Base-by-base conservation (phyloP, 2,888 invertebrate species). In the Metallyticus violacea region DNA sequence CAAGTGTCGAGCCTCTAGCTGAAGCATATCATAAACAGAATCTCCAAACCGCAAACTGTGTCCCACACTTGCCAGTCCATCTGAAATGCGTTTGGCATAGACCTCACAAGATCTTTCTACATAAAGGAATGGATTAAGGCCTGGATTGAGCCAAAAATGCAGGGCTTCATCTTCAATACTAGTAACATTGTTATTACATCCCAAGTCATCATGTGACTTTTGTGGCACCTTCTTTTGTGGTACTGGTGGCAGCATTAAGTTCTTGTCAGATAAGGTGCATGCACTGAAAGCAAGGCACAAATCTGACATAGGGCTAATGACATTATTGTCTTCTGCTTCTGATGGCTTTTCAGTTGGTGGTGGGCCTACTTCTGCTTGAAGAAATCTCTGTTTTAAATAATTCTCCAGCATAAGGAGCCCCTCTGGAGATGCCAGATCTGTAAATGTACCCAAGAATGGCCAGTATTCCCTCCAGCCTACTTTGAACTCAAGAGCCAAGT, bases 381-480 rank as follows among this genome's bases (percentile, higher is more conserved):
- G 26, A 90, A 93, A 93, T 90, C 93, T 93, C 4, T 91, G 90
- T 89, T 93, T 93, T 28, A 99, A 92, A 92, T 96, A 96, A 80
- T 93, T 93, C 91, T 99, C 98, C 9, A 99, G 91, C 79, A 95
- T 92, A 0, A 92, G 90, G 7, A 99, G 93, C 0, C 98, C 99
- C 86, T 96, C 95, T 0, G 92, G 90, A 0, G 96, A 94, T 0
- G 95, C 92, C 6, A 99, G 93, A 91, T 99, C 96, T 0, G 96
- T 93, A 91, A 97, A 98, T 1, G 94, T 94, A 89, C 96, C 95
- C 22, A 99, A 92, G 91, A 99, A 99, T 6, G 96, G 95, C 99
- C 99, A 99, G 92, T 97, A 97, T 90, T 99, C 99, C 88, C 95
- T 95, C 98, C 98, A 99, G 9, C 94, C 94, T 0, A 97, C 93